phyloP scores from a whole-genome alignment of 2,797 vertebrate genomes.

The Podargus strigoides region DNA sequence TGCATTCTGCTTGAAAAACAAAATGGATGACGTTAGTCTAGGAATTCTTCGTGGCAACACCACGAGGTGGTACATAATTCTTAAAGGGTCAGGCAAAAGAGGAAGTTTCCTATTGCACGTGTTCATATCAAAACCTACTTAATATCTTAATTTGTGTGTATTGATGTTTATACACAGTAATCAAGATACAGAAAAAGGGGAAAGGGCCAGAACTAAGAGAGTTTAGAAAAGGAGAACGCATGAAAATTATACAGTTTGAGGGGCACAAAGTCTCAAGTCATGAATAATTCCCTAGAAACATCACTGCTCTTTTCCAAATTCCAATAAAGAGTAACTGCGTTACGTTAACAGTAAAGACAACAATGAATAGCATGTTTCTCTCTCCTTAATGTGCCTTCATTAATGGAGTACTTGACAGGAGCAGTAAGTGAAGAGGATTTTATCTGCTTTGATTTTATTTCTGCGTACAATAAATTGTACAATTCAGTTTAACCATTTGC shows the following conservation, averaged over 20 bases:
- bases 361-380: neutral
- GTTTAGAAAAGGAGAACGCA: neutral
- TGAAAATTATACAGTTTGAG: neutral
- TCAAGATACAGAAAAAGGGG: neutral
- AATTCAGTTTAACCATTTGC: neutral
- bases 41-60: neutral
- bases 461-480: neutral
- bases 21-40: neutral
- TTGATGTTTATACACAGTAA: neutral
- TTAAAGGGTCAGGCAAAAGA: neutral
- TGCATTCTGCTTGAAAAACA: neutral
- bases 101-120: neutral
- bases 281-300: neutral
- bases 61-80: rapidly evolving
- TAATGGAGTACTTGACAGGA: neutral
- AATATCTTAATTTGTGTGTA: neutral
- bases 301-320: neutral
- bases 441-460: neutral
- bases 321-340: neutral
- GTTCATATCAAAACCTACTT: neutral
- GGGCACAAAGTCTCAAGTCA: neutral
- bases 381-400: neutral
- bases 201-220: neutral
- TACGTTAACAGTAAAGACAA: neutral
- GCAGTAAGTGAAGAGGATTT: neutral